Base-by-base conservation (phyloP, 2,113 vertebrate genomes). In the Prolemur simus region DNA sequence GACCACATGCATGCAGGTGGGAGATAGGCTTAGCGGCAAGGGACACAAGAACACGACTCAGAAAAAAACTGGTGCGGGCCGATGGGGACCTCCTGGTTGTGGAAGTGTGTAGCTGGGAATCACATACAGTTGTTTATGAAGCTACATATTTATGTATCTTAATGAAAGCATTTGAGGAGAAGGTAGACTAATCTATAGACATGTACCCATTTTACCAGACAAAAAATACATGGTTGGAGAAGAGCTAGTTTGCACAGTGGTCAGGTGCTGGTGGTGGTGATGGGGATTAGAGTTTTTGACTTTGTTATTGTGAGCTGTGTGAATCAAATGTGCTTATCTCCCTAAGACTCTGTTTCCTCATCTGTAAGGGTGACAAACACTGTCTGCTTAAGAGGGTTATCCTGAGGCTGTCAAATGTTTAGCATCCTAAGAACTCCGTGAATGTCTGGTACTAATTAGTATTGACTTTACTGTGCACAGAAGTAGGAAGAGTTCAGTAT, bases 271-370 rank as follows among this genome's bases (percentile, higher is more conserved):
- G 12, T 7, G 42, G 12, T 13, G 37, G 9, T 14, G 34, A 56
- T 2, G 4, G 63, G 56, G 49, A 42, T 76, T 84, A 76, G 83
- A 63, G 49, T 37, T 47, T 71, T 45, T 76, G 68, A 18, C 39
- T 89, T 10, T 15, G 29, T 60, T 69, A 17, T 47, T 20, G 27
- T 81, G 21, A 47, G 49, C 9, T 77, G n/a, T 14, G 12, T 39
- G 54, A 54, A 42, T 77, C 49, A 47, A n/a, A 54, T 15, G 8
- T 17, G 12, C 42, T 69, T 29, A 13, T 73, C 32, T 84, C 37
- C 29, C 49, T 11, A 29, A 60, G 78, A 71, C 25, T 73, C 56
- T 83, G 32, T 84, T 88, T 83, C 54, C 47, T 95, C 25, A 54
- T 20, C 32, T 60, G 52, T 34, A 66, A 64, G 17, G 81, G 92